A percentile compares a stretch with the other conserved stretches of the same genome.
Evolutionary conservation across 53 echinoderm and acorn worm genomes (phyloP).

Genomic region (Holothuria scabra): DNA sequence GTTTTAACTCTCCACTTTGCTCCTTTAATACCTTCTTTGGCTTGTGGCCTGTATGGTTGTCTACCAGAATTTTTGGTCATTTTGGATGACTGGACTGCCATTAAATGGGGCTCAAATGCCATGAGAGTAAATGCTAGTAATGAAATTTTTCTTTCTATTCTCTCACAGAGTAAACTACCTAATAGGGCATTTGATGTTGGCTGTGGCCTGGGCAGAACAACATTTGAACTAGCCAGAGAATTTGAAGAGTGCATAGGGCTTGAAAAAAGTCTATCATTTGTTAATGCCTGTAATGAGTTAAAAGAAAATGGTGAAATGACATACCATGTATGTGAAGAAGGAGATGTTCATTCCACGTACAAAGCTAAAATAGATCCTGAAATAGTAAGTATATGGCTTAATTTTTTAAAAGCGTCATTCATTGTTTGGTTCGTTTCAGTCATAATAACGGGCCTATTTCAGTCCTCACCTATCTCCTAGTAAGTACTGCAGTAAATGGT

Average conservation of each 20-base stretch:
- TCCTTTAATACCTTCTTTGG: no score
- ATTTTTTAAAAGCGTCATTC: no score
- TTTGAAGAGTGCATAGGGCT: conserved; percentile 91
- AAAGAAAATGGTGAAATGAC: conserved; percentile 73
- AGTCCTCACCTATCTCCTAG: no score
- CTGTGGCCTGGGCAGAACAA: conserved; percentile 88
- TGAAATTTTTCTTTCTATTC: background rate
- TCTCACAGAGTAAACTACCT: conserved; percentile 70
- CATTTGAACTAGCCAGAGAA: conserved; percentile 87
- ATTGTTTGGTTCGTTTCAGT: no score
- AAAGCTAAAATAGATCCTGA: conserved; percentile 77
- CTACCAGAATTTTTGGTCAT: no score
- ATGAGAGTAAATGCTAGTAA: no score
- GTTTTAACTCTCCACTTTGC: no score
- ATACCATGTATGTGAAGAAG: conserved; percentile 84
- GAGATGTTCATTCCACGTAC: conserved; percentile 74
- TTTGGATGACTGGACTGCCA: no score
- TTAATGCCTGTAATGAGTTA: conserved; percentile 83
- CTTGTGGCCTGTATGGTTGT: no score
- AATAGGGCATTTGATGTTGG: conserved; percentile 94
- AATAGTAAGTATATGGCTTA: conserved; percentile 71
- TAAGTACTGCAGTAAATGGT: no score
- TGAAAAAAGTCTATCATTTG: conserved; percentile 84
- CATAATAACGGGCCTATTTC: no score
- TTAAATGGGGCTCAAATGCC: no score